These are phyloP conservation scores for Ophthalmolycus amberensis DNA, from an alignment of 2,113 vertebrate genomes.

Conservation along the genomic window DNA sequence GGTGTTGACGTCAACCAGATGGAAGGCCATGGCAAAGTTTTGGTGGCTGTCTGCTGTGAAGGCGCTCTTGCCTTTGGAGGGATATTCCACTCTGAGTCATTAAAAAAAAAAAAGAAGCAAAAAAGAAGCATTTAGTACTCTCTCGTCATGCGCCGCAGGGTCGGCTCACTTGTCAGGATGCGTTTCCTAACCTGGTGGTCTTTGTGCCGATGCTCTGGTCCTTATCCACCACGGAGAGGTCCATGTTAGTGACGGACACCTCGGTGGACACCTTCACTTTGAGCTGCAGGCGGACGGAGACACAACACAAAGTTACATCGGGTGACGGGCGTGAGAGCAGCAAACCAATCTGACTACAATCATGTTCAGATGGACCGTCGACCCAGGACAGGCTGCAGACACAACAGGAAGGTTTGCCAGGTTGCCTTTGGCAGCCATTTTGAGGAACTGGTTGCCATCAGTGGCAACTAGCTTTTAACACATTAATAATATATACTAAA, in stretches of 20 bases:
- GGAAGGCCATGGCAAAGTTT: conserved; percentile 97
- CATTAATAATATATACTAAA: no score
- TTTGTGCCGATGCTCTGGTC: conserved; percentile 99
- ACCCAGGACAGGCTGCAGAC: not conserved
- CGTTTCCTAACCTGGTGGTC: conserved; percentile 87
- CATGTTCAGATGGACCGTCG: not conserved
- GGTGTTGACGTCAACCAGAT: conserved; percentile 93
- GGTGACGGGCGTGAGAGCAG: not conserved
- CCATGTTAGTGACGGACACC: conserved; percentile 94
- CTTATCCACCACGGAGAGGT: conserved; percentile 97
- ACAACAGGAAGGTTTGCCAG: no score
- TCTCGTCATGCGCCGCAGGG: no score
- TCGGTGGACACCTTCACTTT: conserved; percentile 98
- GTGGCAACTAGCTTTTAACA: no score
- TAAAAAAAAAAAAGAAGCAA: conserved; percentile 40
- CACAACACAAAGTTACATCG: not conserved
- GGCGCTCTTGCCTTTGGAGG: conserved; percentile 90
- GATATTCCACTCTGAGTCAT: conserved; percentile 89
- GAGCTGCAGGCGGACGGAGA: conserved; percentile 80
- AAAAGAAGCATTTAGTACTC: conserved; percentile 19
- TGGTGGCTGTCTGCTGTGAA: conserved; percentile 97
- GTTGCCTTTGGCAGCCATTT: no score
- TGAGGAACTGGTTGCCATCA: no score
- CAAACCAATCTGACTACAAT: not conserved
- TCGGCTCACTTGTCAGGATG: not conserved